Evolutionary conservation across 2,113 vertebrate genomes (phyloP).

Genomic region (Neoarius graeffei): DNA sequence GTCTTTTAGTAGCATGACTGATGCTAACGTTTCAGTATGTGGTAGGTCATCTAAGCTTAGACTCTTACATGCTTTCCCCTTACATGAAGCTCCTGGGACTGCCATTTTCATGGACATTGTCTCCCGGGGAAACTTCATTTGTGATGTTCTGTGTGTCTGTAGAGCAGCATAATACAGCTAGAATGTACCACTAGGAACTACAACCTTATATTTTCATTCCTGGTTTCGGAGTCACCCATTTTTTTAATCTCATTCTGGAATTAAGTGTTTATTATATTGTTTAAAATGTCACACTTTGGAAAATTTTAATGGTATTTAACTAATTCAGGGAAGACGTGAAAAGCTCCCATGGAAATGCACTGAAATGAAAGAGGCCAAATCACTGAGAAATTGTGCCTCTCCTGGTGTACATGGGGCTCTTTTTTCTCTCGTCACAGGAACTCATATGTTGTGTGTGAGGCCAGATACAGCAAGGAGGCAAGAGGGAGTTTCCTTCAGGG

Average conservation of each 20-base stretch:
- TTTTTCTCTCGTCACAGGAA: not conserved
- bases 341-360: not conserved
- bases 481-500: not conserved
- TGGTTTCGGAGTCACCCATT: not conserved
- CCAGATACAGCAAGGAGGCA: not conserved
- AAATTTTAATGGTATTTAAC: not conserved
- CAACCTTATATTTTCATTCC: not conserved
- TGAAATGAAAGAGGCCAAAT: not conserved
- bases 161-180: not conserved
- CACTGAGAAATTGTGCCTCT: not conserved
- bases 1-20: not conserved
- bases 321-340: not conserved
- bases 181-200: not conserved
- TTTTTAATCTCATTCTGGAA: not conserved
- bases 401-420: no score
- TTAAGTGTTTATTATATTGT: not conserved
- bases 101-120: not conserved
- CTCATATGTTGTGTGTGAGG: not conserved
- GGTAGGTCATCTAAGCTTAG: not conserved
- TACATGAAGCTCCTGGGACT: slow-evolving; percentile 15
- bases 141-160: not conserved
- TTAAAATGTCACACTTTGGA: not conserved
- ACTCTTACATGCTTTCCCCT: not conserved
- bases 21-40: slow-evolving; percentile 12
- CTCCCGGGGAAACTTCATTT: not conserved